phyloP scores from a whole-genome alignment of 2,888 invertebrate genomes.

The Chironomus tentans region DNA sequence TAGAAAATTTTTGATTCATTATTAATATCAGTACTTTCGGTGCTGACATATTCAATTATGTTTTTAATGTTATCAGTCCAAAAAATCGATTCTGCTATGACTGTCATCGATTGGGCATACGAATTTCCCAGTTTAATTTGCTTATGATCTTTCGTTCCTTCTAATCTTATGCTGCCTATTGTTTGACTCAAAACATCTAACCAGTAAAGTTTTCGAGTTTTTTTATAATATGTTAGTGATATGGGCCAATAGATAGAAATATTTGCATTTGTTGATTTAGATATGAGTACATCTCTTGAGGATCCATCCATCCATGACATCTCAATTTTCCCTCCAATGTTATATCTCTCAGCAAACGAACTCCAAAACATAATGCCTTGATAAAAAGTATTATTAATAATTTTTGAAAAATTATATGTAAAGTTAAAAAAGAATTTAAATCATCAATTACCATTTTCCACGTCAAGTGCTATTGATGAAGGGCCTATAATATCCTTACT shows the following conservation, averaged over 20 bases:
- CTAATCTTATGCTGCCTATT: slow-evolving; percentile 7
- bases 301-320: slow-evolving; percentile 67
- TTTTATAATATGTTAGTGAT: slow-evolving; percentile 59
- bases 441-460: neutral
- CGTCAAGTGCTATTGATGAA: slow-evolving; percentile 10
- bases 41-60: slow-evolving; percentile 34
- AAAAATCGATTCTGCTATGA: slow-evolving; percentile 40
- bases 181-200: slow-evolving; percentile 28
- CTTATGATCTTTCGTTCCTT: neutral
- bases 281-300: slow-evolving; percentile 48
- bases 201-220: slow-evolving; percentile 53
- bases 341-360: slow-evolving; percentile 50
- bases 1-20: slow-evolving; percentile 6
- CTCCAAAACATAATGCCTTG: slow-evolving; percentile 70
- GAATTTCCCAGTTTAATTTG: neutral
- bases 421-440: neutral
- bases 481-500: slow-evolving; percentile 1
- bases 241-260: slow-evolving; percentile 52
- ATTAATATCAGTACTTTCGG: neutral
- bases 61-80: slow-evolving; percentile 60
- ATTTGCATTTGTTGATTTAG: slow-evolving; percentile 38
- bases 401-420: neutral
- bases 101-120: slow-evolving; percentile 2
- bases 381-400: slow-evolving; percentile 29
- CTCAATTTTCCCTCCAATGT: slow-evolving; percentile 51